Percentiles rank a stretch among this genome's conserved stretches.
These are phyloP conservation scores for Antennarius maculatus DNA, from an alignment of 2,797 vertebrate genomes.

Conservation along the genomic window DNA sequence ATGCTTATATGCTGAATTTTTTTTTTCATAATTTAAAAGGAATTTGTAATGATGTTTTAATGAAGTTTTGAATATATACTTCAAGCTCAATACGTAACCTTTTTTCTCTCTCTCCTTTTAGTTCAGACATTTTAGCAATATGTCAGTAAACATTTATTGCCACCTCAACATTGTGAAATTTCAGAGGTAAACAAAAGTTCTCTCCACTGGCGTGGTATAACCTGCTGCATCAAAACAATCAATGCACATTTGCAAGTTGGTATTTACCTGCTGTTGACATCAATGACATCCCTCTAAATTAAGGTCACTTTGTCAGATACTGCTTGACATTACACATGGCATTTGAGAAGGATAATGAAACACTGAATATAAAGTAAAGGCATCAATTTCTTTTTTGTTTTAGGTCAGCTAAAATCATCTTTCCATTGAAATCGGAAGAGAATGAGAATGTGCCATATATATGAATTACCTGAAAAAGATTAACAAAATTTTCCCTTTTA, in stretches of 20 bases:
- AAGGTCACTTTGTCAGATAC: conserved; percentile 85
- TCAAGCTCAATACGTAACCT: conserved; percentile 2
- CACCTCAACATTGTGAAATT: conserved; percentile 84
- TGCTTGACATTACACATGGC: conserved; percentile 80
- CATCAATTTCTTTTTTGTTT: conserved; percentile 30
- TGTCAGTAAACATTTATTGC: conserved; percentile 76
- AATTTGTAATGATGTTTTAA: neutral
- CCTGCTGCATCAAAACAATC: conserved; percentile 88
- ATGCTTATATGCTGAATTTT: neutral
- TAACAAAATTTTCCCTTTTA: neutral
- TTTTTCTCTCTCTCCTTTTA: conserved; percentile 26
- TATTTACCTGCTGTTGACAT: conserved; percentile 87
- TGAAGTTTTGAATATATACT: neutral
- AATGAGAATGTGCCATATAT: neutral
- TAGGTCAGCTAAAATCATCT: neutral
- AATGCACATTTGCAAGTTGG: conserved; percentile 88
- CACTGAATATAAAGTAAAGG: conserved; percentile 71
- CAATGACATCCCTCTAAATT: conserved; percentile 83
- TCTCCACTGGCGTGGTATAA: conserved; percentile 80
- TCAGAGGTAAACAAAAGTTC: conserved; percentile 85
- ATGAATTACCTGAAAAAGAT: conserved; percentile 3
- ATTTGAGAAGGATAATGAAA: conserved; percentile 74
- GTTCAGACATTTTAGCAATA: conserved; percentile 57
- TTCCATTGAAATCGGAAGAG: conserved; percentile 15
- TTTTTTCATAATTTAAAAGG: neutral